A percentile compares a stretch with the other conserved stretches of the same genome.
Evolutionary conservation across 2,888 invertebrate species (phyloP).

Genomic region (Diabrotica balteata): DNA sequence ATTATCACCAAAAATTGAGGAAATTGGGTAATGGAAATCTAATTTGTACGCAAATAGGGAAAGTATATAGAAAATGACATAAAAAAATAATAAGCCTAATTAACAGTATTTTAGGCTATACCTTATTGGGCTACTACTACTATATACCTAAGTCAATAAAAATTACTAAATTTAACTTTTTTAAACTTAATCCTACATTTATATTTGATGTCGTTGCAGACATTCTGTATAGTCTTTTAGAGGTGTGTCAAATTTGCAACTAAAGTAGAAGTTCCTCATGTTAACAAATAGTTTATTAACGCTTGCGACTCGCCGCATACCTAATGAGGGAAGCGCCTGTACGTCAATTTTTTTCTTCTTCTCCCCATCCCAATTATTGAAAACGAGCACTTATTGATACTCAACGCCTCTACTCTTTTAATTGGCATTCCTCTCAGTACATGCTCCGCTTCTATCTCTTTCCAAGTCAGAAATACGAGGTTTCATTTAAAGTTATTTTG

Average conservation of each 20-base stretch:
- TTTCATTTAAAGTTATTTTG: neutral
- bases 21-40: too few relatives aligned
- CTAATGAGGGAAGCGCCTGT: conserved; percentile 28
- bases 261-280: conserved; percentile 20
- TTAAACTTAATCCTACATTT: neutral
- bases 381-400: conserved; percentile 30
- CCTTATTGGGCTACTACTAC: too few relatives aligned
- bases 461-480: conserved; percentile 11
- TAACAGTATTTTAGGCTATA: too few relatives aligned
- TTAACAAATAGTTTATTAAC: conserved; percentile 28
- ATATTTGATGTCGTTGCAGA: neutral
- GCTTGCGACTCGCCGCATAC: conserved; percentile 17
- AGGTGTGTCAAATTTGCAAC: conserved; percentile 24
- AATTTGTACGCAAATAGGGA: too few relatives aligned
- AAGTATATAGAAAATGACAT: too few relatives aligned
- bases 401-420: conserved; percentile 27
- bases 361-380: conserved; percentile 26
- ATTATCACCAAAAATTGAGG: too few relatives aligned
- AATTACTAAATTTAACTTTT: neutral
- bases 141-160: too few relatives aligned
- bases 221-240: conserved; percentile 16
- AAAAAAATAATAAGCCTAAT: too few relatives aligned
- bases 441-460: conserved; percentile 14
- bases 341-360: conserved; percentile 23
- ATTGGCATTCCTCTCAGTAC: conserved; percentile 27